A percentile compares a stretch with the other conserved stretches of the same genome.
phyloP scores from a whole-genome alignment of 2,888 invertebrate genomes.

The Thysanoteuthis rhombus region DNA sequence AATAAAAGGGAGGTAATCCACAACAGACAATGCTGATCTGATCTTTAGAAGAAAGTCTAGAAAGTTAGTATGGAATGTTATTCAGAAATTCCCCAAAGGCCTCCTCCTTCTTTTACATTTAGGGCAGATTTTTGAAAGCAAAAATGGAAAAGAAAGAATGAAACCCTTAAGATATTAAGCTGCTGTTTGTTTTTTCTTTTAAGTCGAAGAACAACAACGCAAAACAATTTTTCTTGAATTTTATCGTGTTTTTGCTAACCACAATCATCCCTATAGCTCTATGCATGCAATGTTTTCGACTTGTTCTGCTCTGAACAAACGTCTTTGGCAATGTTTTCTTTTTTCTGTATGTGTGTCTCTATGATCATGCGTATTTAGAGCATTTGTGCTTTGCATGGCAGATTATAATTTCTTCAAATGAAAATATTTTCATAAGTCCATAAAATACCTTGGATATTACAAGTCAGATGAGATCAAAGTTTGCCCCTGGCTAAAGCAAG shows the following conservation, averaged over 20 bases:
- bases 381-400: neutral
- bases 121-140: neutral
- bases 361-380: neutral
- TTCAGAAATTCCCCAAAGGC: neutral
- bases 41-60: neutral
- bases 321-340: neutral
- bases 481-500: neutral
- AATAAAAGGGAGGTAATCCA: slow-evolving; percentile 12
- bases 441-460: neutral
- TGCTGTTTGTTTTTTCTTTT: neutral
- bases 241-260: neutral
- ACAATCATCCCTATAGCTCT: neutral
- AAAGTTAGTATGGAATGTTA: neutral
- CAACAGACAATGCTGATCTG: neutral
- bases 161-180: neutral
- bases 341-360: neutral
- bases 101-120: neutral
- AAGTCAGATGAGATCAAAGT: neutral
- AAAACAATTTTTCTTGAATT: neutral
- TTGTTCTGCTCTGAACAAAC: neutral
- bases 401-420: neutral
- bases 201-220: neutral
- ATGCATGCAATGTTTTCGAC: neutral
- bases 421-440: neutral
- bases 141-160: neutral